Base-by-base conservation (phyloP, 2,113 vertebrate genomes). In the Picathartes gymnocephalus region DNA sequence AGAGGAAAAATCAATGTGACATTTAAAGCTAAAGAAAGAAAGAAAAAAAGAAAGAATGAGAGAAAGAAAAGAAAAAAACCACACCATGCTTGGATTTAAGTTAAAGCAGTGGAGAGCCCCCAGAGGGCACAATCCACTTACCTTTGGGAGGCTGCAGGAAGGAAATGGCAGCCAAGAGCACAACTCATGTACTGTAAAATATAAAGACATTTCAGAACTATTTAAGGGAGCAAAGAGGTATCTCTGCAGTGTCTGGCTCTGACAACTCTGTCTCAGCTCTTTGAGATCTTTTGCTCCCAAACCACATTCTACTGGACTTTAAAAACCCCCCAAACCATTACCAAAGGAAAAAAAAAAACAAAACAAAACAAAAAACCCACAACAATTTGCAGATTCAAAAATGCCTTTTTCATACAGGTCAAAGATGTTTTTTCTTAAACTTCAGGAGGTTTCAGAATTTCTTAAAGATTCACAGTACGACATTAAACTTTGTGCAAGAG, bases 51-150 rank as follows among this genome's bases (percentile, higher is more conserved):
- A 89, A 69, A 35, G 22, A 60, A 40, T 24, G 11, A 86, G 89
- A 92, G 68, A 39, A 28, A 51, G 3, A 24, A 47, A 85, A 56
- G 16, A 25, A 84, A 56, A 53, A 40, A 44, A 44, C 7, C n/a
- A 61, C 31, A 56, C 35, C 45, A 73, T 23, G 58, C 58, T 97
- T 84, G 90, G 91, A 81, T 89, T 42, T 53, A 92, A 95, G 85
- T 84, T 88, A 92, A 95, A 96, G 93, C 94, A 87, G 93, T 60
- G 66, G 57, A 69, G 78, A 95, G 68, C 95, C 97, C 98, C 96
- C 97, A 96, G 97, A 97, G 97, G 97, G 96, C 95, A 97, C 90
- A 96, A 84, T 80, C 70, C 91, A 93, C 94, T 97, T 69, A 95
- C 94, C 96, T 92, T 51, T 83, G 96, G 88, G 96, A 94, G 84